Evolutionary conservation across 30 jellyfish, hydroid and myxozoan genomes (phyloP).

Genomic region (Pelagia noctiluca): DNA sequence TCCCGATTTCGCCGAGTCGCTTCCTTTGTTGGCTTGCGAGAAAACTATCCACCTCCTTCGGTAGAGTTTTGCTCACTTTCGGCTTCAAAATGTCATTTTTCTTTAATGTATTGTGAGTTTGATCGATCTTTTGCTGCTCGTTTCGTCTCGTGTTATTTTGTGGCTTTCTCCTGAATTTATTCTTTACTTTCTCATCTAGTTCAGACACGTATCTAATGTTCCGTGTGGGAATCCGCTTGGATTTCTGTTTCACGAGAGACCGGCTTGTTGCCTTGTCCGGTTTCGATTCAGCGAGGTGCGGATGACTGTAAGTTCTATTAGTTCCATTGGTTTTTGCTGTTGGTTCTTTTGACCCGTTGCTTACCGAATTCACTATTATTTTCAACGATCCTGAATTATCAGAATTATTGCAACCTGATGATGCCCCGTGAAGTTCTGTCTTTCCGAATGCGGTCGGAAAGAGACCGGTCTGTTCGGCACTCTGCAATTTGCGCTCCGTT

Average conservation of each 20-base stretch:
- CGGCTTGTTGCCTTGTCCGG: slow-evolving; percentile 4
- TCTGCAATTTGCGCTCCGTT: no score
- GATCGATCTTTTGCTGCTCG: background rate
- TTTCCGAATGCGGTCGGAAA: no score
- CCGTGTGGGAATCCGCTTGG: slow-evolving; percentile 85
- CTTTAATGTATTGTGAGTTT: slow-evolving; percentile 10
- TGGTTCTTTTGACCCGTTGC: no score
- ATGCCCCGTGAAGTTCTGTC: no score
- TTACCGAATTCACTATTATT: no score
- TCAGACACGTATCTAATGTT: slow-evolving; percentile 93
- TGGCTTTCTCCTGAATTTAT: slow-evolving; percentile 57
- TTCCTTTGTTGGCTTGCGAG: background rate
- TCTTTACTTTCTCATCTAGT: slow-evolving; percentile 73
- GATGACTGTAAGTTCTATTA: no score
- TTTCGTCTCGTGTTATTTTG: background rate
- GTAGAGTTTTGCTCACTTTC: background rate
- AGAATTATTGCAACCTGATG: no score
- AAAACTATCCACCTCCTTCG: background rate
- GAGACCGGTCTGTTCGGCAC: no score
- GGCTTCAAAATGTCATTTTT: background rate
- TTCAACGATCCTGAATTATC: no score
- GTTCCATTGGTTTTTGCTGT: no score
- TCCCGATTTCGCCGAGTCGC: background rate
- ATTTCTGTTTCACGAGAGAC: slow-evolving; percentile 75
- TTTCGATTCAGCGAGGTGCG: no score